Percentiles rank a stretch among this genome's conserved stretches.
These are phyloP conservation scores for Parapsyche elsis DNA, from an alignment of 1,140 invertebrate species.

Conservation along the genomic window DNA sequence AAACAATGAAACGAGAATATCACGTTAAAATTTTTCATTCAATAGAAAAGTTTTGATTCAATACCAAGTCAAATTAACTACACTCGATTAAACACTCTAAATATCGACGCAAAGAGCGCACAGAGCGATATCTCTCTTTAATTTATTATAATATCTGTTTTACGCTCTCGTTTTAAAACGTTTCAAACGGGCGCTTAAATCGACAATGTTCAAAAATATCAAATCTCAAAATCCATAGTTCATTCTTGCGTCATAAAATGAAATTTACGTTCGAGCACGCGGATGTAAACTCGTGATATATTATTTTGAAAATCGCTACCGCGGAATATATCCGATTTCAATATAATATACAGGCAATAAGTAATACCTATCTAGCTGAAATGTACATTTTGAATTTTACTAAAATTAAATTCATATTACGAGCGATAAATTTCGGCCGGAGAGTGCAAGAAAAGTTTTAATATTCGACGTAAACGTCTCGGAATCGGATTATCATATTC, in stretches of 20 bases:
- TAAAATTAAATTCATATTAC: too few relatives aligned
- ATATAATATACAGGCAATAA: too few relatives aligned
- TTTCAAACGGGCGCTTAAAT: too few relatives aligned
- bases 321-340: background rate
- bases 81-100: background rate
- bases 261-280: slow-evolving; percentile 1
- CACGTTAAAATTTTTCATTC: slow-evolving; percentile 1
- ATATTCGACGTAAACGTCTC: slow-evolving; percentile 1
- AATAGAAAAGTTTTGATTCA: background rate
- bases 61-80: slow-evolving; percentile 2
- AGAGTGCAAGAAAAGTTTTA: background rate
- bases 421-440: too few relatives aligned
- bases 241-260: slow-evolving; percentile 13
- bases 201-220: background rate
- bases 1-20: background rate
- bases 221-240: slow-evolving; percentile 7
- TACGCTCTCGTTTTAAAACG: too few relatives aligned
- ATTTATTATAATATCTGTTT: too few relatives aligned
- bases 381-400: too few relatives aligned
- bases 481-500: background rate
- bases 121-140: too few relatives aligned
- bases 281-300: slow-evolving; percentile 13
- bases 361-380: too few relatives aligned
- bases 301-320: background rate
- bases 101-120: background rate